phyloP scores from a whole-genome alignment of 1,140 invertebrate genomes.

The Drosophila watanabei region DNA sequence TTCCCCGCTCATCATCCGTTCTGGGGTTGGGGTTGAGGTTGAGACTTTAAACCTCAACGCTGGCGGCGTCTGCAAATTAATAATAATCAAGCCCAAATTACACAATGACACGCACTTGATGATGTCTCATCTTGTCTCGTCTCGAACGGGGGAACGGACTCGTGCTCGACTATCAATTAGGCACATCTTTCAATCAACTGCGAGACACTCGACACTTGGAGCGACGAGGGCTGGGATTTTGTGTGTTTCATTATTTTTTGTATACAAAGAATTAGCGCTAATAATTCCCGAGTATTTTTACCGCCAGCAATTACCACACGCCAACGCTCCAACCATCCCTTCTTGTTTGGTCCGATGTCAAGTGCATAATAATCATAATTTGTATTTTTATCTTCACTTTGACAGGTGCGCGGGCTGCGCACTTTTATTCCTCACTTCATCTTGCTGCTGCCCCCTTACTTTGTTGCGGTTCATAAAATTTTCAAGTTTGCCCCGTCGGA shows the following conservation, averaged over 20 bases:
- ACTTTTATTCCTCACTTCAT: conserved; percentile 18
- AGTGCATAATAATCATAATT: conserved; percentile 81
- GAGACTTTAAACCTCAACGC: conserved; percentile 32
- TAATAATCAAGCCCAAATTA: conserved; percentile 82
- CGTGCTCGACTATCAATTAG: conserved; percentile 81
- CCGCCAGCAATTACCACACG: conserved; percentile 78
- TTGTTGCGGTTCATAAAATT: conserved; percentile 69
- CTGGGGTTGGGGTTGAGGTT: background rate
- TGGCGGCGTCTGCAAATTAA: conserved; percentile 78
- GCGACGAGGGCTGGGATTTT: conserved; percentile 46
- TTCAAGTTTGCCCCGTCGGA: conserved; percentile 29
- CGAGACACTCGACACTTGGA: conserved; percentile 22
- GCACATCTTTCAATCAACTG: conserved; percentile 81
- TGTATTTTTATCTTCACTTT: conserved; percentile 50
- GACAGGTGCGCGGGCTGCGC: conserved; percentile 67
- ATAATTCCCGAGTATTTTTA: conserved; percentile 71
- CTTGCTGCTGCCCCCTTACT: conserved; percentile 18
- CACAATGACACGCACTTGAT: conserved; percentile 82
- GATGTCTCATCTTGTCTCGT: conserved; percentile 31
- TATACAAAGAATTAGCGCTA: conserved; percentile 77
- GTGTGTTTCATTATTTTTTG: conserved; percentile 12
- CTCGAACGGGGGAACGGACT: conserved; percentile 36
- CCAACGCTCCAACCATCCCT: conserved; percentile 58
- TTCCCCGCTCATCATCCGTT: conserved; percentile 35
- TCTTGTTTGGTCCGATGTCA: conserved; percentile 59